Base-by-base conservation (phyloP, 2,888 invertebrate genomes). In the Chironomus riparius region DNA sequence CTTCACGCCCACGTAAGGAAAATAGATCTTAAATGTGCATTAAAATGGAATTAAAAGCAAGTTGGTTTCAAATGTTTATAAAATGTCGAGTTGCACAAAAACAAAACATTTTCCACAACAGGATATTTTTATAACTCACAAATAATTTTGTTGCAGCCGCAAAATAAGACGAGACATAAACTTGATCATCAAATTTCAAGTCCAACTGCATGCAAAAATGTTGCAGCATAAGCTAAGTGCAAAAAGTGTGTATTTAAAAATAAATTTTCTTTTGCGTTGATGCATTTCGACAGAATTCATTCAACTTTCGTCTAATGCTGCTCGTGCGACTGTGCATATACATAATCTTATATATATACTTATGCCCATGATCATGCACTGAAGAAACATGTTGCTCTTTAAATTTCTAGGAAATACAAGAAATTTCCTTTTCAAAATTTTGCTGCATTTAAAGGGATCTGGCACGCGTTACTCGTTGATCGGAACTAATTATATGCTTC, bases 371-470 rank as follows among this genome's bases (percentile, higher is more conserved):
- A n/a, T 56, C 18, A 18, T 28, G 28, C 38, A 10, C 10, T 24
- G n/a, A 69, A n/a, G 62, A 73, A 73, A 73, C 73, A 73, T 73
- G 73, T 73, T 73, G 73, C 73, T 73, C 18, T 56, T 70, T 70
- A 48, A 48, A 47, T 70, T 50, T 28, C 50, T 24, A 68, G 21
- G 21, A 50, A n/a, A 47, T 62, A 28, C 5, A 62, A 7, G 70
- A 71, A 73, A 65, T 22, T 70, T 70, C 50, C 48, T 21, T 48
- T 70, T 15, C 7, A 38, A 38, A 38, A 15, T 56, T n/a, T 56
- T 56, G 56, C 15, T 15, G n/a, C 56, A 22, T 65, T 65, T 65
- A 65, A 65, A 65, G 65, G 72, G 38, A 28, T 62, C 61, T 62
- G 73, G 73, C 73, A 73, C 73, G 73, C 73, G 73, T 61, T 69